Conservation (phyloP, 2,888 invertebrate species). For the Anorthoa munda region DNA sequence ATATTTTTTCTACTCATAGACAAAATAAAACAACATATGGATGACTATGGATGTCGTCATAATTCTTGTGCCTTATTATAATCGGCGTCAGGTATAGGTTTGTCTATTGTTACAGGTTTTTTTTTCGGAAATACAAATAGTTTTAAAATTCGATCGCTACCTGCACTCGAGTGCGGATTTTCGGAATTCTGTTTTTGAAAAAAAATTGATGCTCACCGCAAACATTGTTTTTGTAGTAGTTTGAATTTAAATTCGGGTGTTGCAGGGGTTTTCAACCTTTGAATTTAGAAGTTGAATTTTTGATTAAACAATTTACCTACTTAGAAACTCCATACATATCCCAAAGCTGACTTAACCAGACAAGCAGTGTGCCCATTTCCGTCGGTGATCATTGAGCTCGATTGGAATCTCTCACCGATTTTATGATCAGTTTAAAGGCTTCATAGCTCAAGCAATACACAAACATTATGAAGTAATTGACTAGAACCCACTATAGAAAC, state of each 20-base stretch:
- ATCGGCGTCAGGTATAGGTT: conserved; percentile 87
- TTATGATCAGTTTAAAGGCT: conserved; percentile 26
- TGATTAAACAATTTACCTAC: neutral
- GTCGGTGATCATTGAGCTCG: conserved; percentile 12
- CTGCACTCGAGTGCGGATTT: conserved; percentile 88
- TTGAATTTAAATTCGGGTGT: conserved; percentile 73
- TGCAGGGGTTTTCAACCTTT: conserved; percentile 75
- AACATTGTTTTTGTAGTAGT: conserved; percentile 88
- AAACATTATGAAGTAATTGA: conserved; percentile 68
- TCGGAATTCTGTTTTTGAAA: conserved; percentile 87
- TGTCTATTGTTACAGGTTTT: conserved; percentile 83
- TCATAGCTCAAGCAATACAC: conserved; percentile 49
- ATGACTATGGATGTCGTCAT: conserved; percentile 86
- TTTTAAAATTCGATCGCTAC: conserved; percentile 88
- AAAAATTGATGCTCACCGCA: conserved; percentile 88
- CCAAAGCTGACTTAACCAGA: neutral
- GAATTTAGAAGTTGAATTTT: conserved; percentile 1
- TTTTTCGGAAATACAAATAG: conserved; percentile 89
- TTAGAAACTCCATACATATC: neutral
- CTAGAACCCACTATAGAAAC: conserved; percentile 63
- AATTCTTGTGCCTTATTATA: conserved; percentile 89
- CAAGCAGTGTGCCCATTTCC: conserved; percentile 7
- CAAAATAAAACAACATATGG: conserved; percentile 82
- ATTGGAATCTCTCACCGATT: conserved; percentile 30
- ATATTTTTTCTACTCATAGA: conserved; percentile 66